These are phyloP conservation scores for Hydraecia micacea DNA, from an alignment of 2,888 invertebrate genomes.

Conservation along the genomic window DNA sequence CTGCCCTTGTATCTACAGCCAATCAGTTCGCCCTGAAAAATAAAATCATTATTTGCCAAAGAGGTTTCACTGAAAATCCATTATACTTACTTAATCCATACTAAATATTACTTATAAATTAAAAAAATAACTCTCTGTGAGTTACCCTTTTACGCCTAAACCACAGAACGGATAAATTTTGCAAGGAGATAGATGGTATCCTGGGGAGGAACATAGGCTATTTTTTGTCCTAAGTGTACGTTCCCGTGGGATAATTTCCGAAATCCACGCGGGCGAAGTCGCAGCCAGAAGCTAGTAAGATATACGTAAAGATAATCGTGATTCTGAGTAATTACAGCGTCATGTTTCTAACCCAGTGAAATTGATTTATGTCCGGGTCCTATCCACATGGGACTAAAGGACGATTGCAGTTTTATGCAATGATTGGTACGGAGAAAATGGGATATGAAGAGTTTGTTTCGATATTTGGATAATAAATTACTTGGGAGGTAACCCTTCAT, in stretches of 20 bases:
- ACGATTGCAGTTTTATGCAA: background rate
- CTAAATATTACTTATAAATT: too few relatives aligned
- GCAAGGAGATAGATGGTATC: too few relatives aligned
- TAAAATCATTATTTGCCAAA: background rate
- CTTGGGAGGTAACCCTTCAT: background rate
- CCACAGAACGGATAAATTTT: too few relatives aligned
- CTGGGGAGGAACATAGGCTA: too few relatives aligned
- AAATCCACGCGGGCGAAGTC: too few relatives aligned
- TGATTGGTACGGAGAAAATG: background rate
- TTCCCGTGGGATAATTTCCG: too few relatives aligned
- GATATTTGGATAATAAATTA: background rate
- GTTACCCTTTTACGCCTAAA: too few relatives aligned
- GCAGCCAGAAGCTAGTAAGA: background rate
- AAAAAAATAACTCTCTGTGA: too few relatives aligned
- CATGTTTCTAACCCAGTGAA: background rate
- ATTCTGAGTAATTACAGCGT: background rate
- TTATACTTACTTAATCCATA: background rate
- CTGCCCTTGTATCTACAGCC: background rate
- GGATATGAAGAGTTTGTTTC: background rate
- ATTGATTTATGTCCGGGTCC: background rate
- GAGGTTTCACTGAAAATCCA: background rate
- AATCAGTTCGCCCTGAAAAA: background rate
- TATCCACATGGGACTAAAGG: background rate
- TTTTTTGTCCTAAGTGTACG: too few relatives aligned
- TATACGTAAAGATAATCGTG: background rate